Percentiles rank a stretch among this genome's conserved stretches.
Conservation (phyloP, 2,888 invertebrate genomes). For the Eueremaeus valkanovi region DNA sequence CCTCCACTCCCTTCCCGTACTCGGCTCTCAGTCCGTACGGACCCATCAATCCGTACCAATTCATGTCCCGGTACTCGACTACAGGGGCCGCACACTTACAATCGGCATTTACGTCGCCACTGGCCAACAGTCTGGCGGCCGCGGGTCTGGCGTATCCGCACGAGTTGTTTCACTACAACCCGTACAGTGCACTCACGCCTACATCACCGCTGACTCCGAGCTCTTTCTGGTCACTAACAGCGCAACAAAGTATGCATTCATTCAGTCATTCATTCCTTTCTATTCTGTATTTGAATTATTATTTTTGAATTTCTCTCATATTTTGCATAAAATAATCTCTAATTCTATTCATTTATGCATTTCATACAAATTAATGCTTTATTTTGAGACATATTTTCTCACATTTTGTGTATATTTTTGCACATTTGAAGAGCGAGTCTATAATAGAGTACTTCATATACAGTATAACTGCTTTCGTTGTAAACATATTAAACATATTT, state of each 20-base stretch:
- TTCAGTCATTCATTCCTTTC: too few species aligned
- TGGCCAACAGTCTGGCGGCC: conserved; percentile 1
- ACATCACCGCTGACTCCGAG: conserved; percentile 29
- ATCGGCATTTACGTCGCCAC: neutral
- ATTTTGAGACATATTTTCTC: too few species aligned
- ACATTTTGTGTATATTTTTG: too few species aligned
- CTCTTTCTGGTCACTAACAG: conserved; percentile 34
- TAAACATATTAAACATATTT: too few species aligned
- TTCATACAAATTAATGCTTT: too few species aligned
- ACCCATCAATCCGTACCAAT: neutral
- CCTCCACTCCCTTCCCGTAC: conserved; percentile 12
- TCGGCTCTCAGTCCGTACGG: conserved; percentile 11
- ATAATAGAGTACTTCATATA: too few species aligned
- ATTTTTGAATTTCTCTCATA: neutral
- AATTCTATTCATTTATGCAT: too few species aligned
- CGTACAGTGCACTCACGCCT: conserved; percentile 27
- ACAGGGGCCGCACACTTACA: conserved; percentile 4
- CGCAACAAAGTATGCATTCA: conserved; percentile 25
- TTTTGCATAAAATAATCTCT: neutral
- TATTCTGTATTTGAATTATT: neutral
- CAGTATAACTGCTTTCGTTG: too few species aligned
- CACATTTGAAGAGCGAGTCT: too few species aligned
- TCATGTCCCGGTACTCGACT: conserved; percentile 7
- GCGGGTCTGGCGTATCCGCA: conserved; percentile 1
- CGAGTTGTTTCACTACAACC: conserved; percentile 22